Evolutionary conservation across 2,888 invertebrate genomes (phyloP).

Genomic region (Peribatodes rhomboidaria): DNA sequence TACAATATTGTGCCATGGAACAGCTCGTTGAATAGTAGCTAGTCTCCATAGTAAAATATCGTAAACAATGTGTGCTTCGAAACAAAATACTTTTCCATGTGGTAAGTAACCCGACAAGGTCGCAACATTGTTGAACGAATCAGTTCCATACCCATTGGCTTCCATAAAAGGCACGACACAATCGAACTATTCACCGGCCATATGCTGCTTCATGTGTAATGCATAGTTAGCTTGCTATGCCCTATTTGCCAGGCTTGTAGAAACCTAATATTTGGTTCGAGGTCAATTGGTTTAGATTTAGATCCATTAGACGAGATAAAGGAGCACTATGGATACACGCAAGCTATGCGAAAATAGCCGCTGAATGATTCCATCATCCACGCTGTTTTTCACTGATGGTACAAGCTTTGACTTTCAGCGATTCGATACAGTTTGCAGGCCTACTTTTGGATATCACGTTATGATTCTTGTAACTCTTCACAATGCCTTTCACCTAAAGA

Average conservation of each 20-base stretch:
- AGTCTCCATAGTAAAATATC: background rate
- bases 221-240: conserved; percentile 33
- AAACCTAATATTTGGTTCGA: conserved; percentile 32
- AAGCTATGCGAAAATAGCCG: background rate
- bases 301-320: conserved; percentile 14
- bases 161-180: conserved; percentile 54
- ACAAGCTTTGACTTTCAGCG: background rate
- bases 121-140: conserved; percentile 33
- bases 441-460: background rate
- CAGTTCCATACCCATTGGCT: conserved; percentile 38
- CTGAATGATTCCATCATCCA: conserved; percentile 1
- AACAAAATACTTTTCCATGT: background rate
- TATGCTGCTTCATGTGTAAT: conserved; percentile 52
- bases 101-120: conserved; percentile 27
- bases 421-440: conserved; percentile 2
- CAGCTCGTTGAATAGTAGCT: too few relatives aligned
- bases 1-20: background rate
- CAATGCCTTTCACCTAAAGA: background rate
- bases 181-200: conserved; percentile 58
- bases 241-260: conserved; percentile 27
- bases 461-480: background rate
- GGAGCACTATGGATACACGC: conserved; percentile 2
- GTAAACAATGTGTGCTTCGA: background rate
- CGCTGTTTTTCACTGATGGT: background rate
- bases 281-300: conserved; percentile 14